These are phyloP conservation scores for Odontesthes bonariensis DNA, from an alignment of 2,113 vertebrate genomes.

Conservation along the genomic window DNA sequence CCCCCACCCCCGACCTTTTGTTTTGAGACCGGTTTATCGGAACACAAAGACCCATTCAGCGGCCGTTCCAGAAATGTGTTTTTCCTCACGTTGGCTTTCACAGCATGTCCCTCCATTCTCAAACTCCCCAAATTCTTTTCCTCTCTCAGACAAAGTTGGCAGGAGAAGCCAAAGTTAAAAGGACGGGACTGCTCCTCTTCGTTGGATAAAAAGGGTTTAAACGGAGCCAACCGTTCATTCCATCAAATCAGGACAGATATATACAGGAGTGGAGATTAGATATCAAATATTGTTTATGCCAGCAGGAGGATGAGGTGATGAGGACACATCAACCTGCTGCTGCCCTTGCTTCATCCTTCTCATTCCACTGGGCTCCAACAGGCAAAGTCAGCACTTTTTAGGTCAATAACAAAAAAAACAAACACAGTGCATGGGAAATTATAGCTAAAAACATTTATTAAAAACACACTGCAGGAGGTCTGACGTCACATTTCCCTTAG, in stretches of 20 bases:
- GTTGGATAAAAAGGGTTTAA: neutral
- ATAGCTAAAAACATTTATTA: conserved; percentile 71
- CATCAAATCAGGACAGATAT: neutral
- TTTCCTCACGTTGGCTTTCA: no score
- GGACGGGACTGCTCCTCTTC: neutral
- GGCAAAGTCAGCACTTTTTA: conserved; percentile 46
- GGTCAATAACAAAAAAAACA: neutral
- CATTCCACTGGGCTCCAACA: neutral
- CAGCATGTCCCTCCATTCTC: neutral
- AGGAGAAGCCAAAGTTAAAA: neutral
- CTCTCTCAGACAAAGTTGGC: neutral
- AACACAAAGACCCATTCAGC: no score
- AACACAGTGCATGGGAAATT: neutral
- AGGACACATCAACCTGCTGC: conserved; percentile 49
- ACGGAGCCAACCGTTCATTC: neutral
- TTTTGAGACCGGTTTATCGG: no score
- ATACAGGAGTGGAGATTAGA: conserved; percentile 15
- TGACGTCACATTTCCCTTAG: conserved; percentile 14
- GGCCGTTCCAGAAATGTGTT: no score
- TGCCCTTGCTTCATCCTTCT: conserved; percentile 48
- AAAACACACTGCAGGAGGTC: conserved; percentile 30
- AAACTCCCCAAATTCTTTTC: neutral
- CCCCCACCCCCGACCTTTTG: no score
- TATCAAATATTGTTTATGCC: conserved; percentile 61
- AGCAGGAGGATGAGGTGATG: conserved; percentile 41